Evolutionary conservation across 2,888 invertebrate species (phyloP).

Genomic region (Orthosia cruda): DNA sequence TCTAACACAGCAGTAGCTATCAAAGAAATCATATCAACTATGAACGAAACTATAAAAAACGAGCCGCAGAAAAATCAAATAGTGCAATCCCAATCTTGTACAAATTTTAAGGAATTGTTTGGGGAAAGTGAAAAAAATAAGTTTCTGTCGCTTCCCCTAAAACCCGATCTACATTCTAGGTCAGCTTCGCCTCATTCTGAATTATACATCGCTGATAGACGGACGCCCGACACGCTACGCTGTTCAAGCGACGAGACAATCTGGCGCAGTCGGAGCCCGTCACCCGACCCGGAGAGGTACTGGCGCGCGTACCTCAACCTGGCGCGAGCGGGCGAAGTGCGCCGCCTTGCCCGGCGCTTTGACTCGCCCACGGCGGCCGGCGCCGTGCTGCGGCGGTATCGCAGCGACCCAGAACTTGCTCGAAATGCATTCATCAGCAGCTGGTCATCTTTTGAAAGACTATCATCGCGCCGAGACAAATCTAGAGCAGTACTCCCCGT

Average conservation of each 20-base stretch:
- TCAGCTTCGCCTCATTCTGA: constrained; percentile 91
- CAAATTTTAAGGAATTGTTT: constrained; percentile 96
- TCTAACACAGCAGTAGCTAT: constrained; percentile 40
- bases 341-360: constrained; percentile 95
- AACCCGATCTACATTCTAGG: constrained; percentile 86
- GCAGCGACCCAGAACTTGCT: constrained; percentile 95
- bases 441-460: constrained; percentile 88
- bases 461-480: constrained; percentile 77
- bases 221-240: constrained; percentile 90
- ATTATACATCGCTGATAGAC: constrained; percentile 86
- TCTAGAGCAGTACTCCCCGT: constrained; percentile 92
- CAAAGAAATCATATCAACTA: constrained; percentile 55
- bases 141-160: constrained; percentile 91
- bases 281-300: constrained; percentile 94
- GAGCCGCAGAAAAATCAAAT: constrained; percentile 81
- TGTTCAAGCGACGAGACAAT: constrained; percentile 93
- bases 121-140: constrained; percentile 94
- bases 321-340: constrained; percentile 95
- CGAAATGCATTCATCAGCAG: constrained; percentile 91
- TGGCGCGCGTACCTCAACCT: constrained; percentile 94
- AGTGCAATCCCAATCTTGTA: constrained; percentile 93
- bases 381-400: constrained; percentile 92
- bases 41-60: constrained; percentile 71
- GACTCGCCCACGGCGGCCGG: constrained; percentile 93
- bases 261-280: constrained; percentile 94